A percentile compares a stretch with the other conserved stretches of the same genome.
Conservation (phyloP, 2,888 invertebrate species). For the Synergus itoensis region DNA sequence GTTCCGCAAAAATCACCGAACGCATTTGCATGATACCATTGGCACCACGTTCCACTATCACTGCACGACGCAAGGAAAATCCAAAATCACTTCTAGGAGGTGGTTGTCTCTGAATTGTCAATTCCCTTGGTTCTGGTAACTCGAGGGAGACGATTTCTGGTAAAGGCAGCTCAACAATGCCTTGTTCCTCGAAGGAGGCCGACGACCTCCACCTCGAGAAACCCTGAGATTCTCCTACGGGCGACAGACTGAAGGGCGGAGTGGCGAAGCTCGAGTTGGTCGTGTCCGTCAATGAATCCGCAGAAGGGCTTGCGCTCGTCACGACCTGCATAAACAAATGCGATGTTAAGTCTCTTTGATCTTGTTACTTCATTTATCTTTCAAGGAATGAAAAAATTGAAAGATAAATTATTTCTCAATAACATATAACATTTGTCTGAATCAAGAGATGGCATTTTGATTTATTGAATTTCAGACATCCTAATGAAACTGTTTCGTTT, state of each 20-base stretch:
- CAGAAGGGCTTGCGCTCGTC: constrained; percentile 90
- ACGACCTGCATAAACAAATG: constrained; percentile 73
- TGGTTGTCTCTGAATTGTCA: constrained; percentile 89
- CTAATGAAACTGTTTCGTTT: background rate
- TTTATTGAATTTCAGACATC: background rate
- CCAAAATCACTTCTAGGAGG: constrained; percentile 95
- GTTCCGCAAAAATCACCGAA: constrained; percentile 94
- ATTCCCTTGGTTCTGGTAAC: constrained; percentile 85
- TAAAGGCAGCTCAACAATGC: constrained; percentile 82
- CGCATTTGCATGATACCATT: constrained; percentile 81
- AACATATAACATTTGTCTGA: background rate
- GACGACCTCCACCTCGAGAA: constrained; percentile 89
- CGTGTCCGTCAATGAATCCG: constrained; percentile 91
- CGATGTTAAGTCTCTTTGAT: background rate
- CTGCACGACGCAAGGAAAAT: constrained; percentile 93
- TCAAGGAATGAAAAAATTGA: background rate
- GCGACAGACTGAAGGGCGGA: constrained; percentile 91
- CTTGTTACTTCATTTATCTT: background rate
- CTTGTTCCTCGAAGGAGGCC: constrained; percentile 85
- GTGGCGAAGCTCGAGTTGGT: constrained; percentile 93
- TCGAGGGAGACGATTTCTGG: constrained; percentile 85
- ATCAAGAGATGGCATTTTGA: background rate
- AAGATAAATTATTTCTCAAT: background rate
- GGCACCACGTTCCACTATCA: constrained; percentile 85
- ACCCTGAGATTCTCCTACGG: constrained; percentile 91